phyloP scores from a whole-genome alignment of 2,888 invertebrate genomes.

The Tridacna gigas region DNA sequence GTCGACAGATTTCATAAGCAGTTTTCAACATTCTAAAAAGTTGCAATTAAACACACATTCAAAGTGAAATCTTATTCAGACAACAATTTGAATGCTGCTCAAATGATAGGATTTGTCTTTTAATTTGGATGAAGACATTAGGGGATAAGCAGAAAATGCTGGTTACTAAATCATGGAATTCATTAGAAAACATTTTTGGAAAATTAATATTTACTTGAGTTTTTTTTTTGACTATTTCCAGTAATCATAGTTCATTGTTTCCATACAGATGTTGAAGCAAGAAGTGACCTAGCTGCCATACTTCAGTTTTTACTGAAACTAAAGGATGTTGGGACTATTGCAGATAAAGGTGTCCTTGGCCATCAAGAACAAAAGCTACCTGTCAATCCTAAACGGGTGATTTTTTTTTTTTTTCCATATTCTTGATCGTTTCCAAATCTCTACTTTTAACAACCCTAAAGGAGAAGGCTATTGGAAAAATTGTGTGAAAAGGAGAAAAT shows the following conservation, averaged over 20 bases:
- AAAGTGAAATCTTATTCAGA: no score
- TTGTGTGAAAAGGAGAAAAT: background rate
- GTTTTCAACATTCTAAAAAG: no score
- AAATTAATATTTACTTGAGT: background rate
- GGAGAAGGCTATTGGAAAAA: background rate
- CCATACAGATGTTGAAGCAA: slow-evolving; percentile 34
- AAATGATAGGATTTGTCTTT: background rate
- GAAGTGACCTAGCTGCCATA: slow-evolving; percentile 50
- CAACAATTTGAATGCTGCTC: background rate
- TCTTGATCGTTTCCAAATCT: background rate
- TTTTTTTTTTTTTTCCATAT: background rate
- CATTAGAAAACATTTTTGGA: no score
- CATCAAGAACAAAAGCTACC: slow-evolving; percentile 64
- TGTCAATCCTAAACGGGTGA: slow-evolving; percentile 44
- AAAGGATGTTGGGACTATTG: slow-evolving; percentile 52
- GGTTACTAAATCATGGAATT: background rate
- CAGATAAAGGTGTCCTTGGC: slow-evolving; percentile 57
- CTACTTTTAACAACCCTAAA: background rate
- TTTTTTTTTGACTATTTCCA: background rate
- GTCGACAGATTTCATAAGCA: no score
- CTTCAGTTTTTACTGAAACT: slow-evolving; percentile 70
- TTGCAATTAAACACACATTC: no score
- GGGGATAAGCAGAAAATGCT: background rate
- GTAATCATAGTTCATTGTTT: background rate
- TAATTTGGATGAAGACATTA: background rate